phyloP scores from a whole-genome alignment of 2,113 vertebrate genomes.

The Mus spicilegus region DNA sequence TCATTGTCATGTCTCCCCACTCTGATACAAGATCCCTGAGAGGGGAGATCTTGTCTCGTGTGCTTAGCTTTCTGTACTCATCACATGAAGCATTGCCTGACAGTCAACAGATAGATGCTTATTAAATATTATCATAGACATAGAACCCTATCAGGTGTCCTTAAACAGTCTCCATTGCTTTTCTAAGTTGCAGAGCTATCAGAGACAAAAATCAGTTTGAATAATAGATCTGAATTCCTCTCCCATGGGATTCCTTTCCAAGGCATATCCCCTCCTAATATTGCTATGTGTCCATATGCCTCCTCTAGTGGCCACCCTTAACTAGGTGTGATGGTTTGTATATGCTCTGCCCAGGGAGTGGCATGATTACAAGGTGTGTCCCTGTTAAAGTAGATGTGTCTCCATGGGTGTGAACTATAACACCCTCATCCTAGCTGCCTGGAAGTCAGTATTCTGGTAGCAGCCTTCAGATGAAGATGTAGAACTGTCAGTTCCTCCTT shows the following conservation, averaged over 20 bases:
- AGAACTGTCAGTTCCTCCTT: no score
- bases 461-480: no score
- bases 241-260: background rate
- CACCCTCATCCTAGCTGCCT: no score
- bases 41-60: background rate
- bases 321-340: no score
- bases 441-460: no score
- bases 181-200: background rate
- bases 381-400: no score
- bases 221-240: background rate
- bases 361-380: no score
- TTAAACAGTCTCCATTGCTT: background rate
- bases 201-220: background rate
- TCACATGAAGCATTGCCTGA: background rate
- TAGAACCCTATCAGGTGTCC: background rate
- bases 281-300: background rate
- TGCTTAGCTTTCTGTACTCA: background rate
- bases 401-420: no score
- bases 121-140: slow-evolving; percentile 16
- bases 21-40: background rate
- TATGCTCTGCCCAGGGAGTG: no score
- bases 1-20: background rate
- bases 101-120: background rate
- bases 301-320: background rate
- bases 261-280: background rate